Percentiles rank a stretch among this genome's conserved stretches.
These are phyloP conservation scores for Gavialis gangeticus DNA, from an alignment of 2,113 vertebrate species.

Conservation along the genomic window DNA sequence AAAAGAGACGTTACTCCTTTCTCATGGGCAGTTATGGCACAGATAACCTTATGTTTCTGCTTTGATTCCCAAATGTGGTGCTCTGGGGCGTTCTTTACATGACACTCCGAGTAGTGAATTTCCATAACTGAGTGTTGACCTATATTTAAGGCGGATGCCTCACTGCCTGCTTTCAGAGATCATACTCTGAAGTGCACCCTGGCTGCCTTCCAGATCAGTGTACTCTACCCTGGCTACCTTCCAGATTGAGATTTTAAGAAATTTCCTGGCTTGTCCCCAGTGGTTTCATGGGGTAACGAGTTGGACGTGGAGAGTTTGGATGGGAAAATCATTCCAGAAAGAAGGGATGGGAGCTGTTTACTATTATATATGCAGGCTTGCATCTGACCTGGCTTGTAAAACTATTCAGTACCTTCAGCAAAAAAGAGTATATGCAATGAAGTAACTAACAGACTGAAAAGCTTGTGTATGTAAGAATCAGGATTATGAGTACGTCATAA, in stretches of 20 bases:
- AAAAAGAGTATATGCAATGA: slow-evolving; percentile 8
- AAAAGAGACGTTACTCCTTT: neutral
- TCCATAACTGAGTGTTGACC: slow-evolving; percentile 55
- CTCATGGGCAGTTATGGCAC: neutral
- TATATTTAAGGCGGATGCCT: slow-evolving; percentile 64
- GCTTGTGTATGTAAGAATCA: neutral
- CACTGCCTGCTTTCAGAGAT: neutral
- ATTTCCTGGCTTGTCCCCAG: slow-evolving; percentile 65
- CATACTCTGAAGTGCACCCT: slow-evolving; percentile 2
- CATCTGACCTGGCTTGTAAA: slow-evolving; percentile 25
- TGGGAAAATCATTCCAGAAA: neutral
- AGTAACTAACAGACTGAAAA: neutral
- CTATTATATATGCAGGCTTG: slow-evolving; percentile 1
- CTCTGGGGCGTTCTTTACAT: slow-evolving; percentile 9
- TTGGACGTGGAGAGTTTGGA: neutral
- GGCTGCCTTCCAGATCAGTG: slow-evolving; percentile 67
- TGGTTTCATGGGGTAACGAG: neutral
- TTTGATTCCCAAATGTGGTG: neutral
- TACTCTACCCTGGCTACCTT: too few relatives aligned
- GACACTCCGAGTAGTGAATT: slow-evolving; percentile 12
- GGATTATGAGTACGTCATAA: neutral
- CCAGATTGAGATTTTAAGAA: slow-evolving; percentile 61
- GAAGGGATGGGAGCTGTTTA: slow-evolving; percentile 3
- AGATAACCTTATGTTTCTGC: neutral
- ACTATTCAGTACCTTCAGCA: slow-evolving; percentile 28